A percentile compares a stretch with the other conserved stretches of the same genome.
phyloP scores from a whole-genome alignment of 2,888 invertebrate genomes.

The Himalopsyche kuldschensis region DNA sequence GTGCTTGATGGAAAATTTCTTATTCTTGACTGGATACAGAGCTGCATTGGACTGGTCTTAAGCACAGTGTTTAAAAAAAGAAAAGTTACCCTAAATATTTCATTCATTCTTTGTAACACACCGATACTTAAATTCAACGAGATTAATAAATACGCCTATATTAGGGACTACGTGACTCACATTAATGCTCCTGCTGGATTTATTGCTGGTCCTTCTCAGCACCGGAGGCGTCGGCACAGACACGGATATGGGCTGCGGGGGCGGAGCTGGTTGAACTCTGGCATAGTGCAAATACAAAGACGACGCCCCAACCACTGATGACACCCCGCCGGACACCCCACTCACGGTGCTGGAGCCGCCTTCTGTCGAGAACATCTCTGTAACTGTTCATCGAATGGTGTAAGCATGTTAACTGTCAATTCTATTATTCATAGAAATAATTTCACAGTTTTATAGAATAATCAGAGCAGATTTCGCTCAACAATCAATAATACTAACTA shows the following conservation, averaged over 20 bases:
- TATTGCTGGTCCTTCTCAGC: background rate
- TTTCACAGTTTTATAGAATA: background rate
- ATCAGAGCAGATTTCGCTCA: too few species aligned
- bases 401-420: too few species aligned
- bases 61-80: too few species aligned
- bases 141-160: too few species aligned
- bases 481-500: too few species aligned
- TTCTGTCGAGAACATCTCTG: conserved; percentile 43
- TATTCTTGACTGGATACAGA: too few species aligned
- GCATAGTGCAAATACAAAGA: conserved; percentile 39
- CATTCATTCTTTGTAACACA: too few species aligned
- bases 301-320: conserved; percentile 45
- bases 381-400: conserved; percentile 4
- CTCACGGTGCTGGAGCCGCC: conserved; percentile 45
- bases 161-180: background rate
- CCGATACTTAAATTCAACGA: too few species aligned
- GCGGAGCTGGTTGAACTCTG: conserved; percentile 39
- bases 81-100: too few species aligned
- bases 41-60: too few species aligned
- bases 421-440: background rate
- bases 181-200: conserved; percentile 7
- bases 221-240: background rate
- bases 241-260: conserved; percentile 39
- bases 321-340: conserved; percentile 46
- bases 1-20: too few species aligned